Evolutionary conservation across 2,888 invertebrate species (phyloP), one percentile per base, ranked within the genome.

Genomic region (Cremastinae sp.): DNA sequence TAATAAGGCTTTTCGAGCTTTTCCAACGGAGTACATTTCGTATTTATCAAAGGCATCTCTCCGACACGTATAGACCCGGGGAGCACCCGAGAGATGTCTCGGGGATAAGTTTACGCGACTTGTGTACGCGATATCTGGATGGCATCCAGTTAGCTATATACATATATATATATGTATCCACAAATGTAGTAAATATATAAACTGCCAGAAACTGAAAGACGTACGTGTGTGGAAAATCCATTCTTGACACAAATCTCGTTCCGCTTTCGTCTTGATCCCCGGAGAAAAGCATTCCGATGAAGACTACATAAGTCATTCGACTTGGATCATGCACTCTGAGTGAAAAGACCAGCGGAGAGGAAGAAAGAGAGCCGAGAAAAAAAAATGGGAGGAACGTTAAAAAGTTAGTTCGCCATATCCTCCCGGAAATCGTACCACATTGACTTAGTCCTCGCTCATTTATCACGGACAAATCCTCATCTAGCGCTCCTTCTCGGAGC

Each of bases 391-490:
- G 28, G 53, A 69, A 65, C 53, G 53, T 76, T 76, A 73, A 76
- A 73, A 76, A 76, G 69, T 73, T 73, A 53, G 68, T 76, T 35
- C 61, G 37, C 8, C 18, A 7, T 41, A 18, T 58, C 64, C 77
- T 66, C 75, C 77, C 79, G 75, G 79, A 79, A 79, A 78, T 78
- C 73, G 74, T 75, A 72, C 75, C 69, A 72, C 72, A 73, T 78
- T 73, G 74, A 77, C 69, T 61, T 62, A 70, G 72, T 72, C 74
- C 69, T 70, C 69, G 75, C 62, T 72, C 72, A 69, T 77, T 78
- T 77, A 74, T 73, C 77, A 77, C 73, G 69, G 59, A 65, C 64
- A 74, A 76, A 76, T 72, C 75, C 71, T 72, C 65, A 47, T 53
- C 18, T 12, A 12, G 37, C 55, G 51, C 58, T 49, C 43, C 51